Evolutionary conservation across 2,888 invertebrate genomes (phyloP).

Genomic region (Prenolepis imparis): DNA sequence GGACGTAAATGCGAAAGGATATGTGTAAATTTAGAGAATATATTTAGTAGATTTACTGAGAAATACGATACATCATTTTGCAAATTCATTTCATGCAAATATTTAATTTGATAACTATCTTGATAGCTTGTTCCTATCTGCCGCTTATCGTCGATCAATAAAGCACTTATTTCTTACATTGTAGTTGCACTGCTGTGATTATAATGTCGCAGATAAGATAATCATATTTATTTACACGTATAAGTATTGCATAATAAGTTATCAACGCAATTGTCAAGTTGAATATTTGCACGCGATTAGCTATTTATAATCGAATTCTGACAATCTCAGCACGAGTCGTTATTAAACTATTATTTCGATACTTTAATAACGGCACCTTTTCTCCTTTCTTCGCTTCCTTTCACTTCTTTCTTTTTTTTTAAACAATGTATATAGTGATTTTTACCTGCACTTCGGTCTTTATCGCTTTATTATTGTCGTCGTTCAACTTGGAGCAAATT

Average conservation of each 20-base stretch:
- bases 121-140: neutral
- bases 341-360: neutral
- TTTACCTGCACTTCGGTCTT: conserved; percentile 91
- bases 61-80: neutral
- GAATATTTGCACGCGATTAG: neutral
- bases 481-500: conserved; percentile 89
- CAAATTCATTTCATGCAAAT: conserved; percentile 7
- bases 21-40: neutral
- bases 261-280: neutral
- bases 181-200: neutral
- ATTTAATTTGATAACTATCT: neutral
- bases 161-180: neutral
- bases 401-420: neutral
- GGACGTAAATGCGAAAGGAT: neutral
- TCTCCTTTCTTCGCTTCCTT: neutral
- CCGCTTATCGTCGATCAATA: neutral
- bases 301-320: neutral
- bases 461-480: conserved; percentile 87
- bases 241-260: neutral
- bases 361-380: neutral
- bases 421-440: neutral
- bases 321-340: neutral
- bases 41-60: neutral
- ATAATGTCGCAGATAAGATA: neutral
- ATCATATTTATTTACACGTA: neutral